phyloP scores from a whole-genome alignment of 2,113 vertebrate genomes.

The Mionectes macconnelli region DNA sequence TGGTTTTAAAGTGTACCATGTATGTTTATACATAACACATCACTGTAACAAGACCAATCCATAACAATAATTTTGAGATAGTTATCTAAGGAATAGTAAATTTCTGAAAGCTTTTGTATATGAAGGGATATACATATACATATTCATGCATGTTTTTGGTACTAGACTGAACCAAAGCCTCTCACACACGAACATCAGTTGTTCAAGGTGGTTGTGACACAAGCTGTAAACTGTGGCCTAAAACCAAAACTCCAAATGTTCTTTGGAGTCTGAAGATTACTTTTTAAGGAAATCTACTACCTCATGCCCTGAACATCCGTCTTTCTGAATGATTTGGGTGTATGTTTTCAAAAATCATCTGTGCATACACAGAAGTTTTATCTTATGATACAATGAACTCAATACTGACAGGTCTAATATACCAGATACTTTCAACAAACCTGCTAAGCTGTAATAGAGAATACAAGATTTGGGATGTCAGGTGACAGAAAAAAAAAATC shows the following conservation, averaged over 20 bases:
- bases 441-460: neutral
- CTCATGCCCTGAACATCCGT: neutral
- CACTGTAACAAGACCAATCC: neutral
- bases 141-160: neutral
- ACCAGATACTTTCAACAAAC: neutral
- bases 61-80: neutral
- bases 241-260: accelerated
- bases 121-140: neutral
- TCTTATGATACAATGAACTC: neutral
- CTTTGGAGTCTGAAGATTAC: neutral
- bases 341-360: neutral
- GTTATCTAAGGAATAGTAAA: neutral
- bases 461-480: neutral
- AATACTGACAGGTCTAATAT: neutral
- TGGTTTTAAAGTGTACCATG: neutral
- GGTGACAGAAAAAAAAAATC: neutral
- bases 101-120: neutral
- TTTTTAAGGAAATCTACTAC: neutral
- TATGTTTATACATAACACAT: neutral
- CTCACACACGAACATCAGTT: accelerated
- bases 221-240: neutral
- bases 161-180: neutral
- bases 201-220: neutral
- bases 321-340: neutral
- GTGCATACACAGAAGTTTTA: neutral